These are phyloP conservation scores for Poeciliopsis paucimaculata DNA, from an alignment of 2,797 vertebrate species.

Conservation along the genomic window DNA sequence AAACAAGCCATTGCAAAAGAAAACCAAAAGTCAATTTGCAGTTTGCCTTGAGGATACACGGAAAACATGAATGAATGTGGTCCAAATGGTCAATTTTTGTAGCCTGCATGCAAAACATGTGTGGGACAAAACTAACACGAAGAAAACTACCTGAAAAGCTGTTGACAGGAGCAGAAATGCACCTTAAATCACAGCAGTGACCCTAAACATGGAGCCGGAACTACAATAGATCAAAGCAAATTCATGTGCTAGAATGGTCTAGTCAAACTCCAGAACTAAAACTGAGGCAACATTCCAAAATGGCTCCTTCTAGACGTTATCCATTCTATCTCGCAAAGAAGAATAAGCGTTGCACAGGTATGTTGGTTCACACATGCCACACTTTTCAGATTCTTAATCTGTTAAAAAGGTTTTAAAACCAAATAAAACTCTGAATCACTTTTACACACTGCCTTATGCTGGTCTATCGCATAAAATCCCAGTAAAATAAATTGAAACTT, in stretches of 20 bases:
- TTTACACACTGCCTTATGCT: not conserved
- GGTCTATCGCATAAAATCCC: not conserved
- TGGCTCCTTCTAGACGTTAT: not conserved
- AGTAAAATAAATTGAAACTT: not conserved
- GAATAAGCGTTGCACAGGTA: not conserved
- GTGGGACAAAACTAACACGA: not conserved
- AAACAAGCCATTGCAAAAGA: not conserved
- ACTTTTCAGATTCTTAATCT: not conserved
- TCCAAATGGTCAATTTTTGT: not conserved
- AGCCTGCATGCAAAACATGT: not conserved
- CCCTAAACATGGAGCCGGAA: not conserved
- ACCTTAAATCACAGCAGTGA: not conserved
- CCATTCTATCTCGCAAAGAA: not conserved
- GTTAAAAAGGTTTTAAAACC: not conserved
- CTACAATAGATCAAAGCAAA: not conserved
- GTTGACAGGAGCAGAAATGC: not conserved
- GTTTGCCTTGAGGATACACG: not conserved
- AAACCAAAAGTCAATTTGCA: not conserved
- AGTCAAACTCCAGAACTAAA: not conserved
- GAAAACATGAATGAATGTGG: not conserved
- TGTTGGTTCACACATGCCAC: not conserved
- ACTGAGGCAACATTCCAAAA: not conserved
- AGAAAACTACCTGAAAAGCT: not conserved
- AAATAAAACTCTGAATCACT: not conserved
- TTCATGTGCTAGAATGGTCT: not conserved